Conservation (phyloP, 2,113 vertebrate genomes). For the Phoxinus phoxinus region DNA sequence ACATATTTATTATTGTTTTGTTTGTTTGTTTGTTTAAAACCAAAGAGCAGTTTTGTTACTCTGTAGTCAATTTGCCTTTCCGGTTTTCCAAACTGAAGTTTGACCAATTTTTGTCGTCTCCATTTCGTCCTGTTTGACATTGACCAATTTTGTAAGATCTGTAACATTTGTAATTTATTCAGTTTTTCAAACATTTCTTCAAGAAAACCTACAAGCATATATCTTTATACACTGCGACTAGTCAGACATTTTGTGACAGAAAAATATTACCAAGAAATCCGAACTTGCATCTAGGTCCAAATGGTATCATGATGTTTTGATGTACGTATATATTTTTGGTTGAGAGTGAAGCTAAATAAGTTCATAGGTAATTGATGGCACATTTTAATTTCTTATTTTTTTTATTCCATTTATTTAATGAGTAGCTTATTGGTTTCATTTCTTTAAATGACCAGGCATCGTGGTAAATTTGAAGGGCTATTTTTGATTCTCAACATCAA, state of each 20-base stretch:
- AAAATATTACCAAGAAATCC: neutral
- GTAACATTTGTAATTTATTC: conserved; percentile 14
- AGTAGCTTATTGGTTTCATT: neutral
- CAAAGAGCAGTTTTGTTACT: conserved; percentile 67
- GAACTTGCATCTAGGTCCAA: neutral
- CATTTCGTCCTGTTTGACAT: neutral
- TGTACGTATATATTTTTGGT: neutral
- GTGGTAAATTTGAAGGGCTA: conserved; percentile 68
- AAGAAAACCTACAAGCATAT: conserved; percentile 4
- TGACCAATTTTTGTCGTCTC: neutral
- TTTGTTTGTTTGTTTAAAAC: conserved; percentile 62
- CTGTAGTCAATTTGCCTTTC: conserved; percentile 58
- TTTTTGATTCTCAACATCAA: conserved; percentile 37
- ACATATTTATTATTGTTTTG: neutral
- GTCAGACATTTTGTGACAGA: neutral
- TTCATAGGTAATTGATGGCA: neutral
- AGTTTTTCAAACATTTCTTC: neutral
- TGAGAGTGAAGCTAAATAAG: neutral
- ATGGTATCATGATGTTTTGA: conserved; percentile 3
- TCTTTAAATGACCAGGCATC: conserved; percentile 38
- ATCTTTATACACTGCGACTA: neutral
- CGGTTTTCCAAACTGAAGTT: conserved; percentile 28
- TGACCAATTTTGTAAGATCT: conserved; percentile 22
- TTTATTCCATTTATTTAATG: neutral
- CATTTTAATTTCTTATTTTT: neutral